Evolutionary conservation across 1,140 invertebrate species (phyloP).

Genomic region (Saxidomus purpurata): DNA sequence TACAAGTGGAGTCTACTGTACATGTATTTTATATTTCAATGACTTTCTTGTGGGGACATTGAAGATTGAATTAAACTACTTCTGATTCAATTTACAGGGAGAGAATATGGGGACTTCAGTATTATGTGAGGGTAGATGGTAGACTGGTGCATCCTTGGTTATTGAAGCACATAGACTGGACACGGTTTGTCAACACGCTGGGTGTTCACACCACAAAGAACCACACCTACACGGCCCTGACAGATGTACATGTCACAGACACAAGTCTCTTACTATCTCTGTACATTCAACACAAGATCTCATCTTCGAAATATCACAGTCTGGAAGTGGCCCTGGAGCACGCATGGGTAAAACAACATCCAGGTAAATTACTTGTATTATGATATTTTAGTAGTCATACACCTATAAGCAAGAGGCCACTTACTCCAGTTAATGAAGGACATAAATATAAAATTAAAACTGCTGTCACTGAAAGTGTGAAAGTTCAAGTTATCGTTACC

Average conservation of each 20-base stretch:
- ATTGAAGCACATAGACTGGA: slow-evolving; percentile 57
- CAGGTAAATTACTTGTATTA: not conserved
- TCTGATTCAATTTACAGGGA: slow-evolving; percentile 40
- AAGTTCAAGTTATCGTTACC: too few relatives aligned
- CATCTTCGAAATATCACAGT: slow-evolving; percentile 20
- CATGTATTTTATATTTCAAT: too few relatives aligned
- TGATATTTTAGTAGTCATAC: too few relatives aligned
- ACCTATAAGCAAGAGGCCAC: too few relatives aligned
- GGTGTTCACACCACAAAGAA: not conserved
- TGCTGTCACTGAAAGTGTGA: too few relatives aligned
- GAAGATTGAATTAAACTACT: too few relatives aligned
- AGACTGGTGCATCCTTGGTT: slow-evolving; percentile 32
- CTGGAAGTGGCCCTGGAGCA: slow-evolving; percentile 16
- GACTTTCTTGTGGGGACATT: too few relatives aligned
- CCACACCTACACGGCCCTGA: not conserved
- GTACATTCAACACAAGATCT: slow-evolving; percentile 48
- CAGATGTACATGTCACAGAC: slow-evolving; percentile 6
- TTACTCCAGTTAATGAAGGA: too few relatives aligned
- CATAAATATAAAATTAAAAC: too few relatives aligned
- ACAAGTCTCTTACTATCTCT: slow-evolving; percentile 11
- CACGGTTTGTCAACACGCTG: not conserved
- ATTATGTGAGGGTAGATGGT: slow-evolving; percentile 58
- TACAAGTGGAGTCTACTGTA: too few relatives aligned
- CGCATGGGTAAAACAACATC: slow-evolving; percentile 47
- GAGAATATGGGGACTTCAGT: slow-evolving; percentile 47